phyloP scores from a whole-genome alignment of 2,797 vertebrate genomes.

The Catamblyrhynchus diadema region DNA sequence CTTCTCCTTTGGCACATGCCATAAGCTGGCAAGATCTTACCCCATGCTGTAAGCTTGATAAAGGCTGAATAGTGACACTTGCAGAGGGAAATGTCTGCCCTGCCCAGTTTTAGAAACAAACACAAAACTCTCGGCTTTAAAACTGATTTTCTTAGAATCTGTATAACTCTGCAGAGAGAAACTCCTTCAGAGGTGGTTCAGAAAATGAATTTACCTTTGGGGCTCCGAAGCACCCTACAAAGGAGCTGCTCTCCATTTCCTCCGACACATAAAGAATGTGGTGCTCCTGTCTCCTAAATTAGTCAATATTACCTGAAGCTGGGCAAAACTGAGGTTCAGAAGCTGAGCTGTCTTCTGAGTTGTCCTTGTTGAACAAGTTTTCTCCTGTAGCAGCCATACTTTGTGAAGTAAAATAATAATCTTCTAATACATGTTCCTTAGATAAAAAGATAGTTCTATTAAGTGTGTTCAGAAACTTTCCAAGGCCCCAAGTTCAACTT shows the following conservation, averaged over 20 bases:
- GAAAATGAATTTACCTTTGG: neutral
- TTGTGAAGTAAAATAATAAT: neutral
- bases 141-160: neutral
- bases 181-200: neutral
- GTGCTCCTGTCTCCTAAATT: neutral
- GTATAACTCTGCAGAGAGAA: neutral
- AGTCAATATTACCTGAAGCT: neutral
- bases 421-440: neutral
- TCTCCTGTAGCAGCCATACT: neutral
- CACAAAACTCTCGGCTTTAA: neutral
- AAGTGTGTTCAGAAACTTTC: neutral
- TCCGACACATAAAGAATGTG: neutral
- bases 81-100: neutral
- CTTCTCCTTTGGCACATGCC: neutral
- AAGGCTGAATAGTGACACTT: neutral
- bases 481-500: neutral
- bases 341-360: neutral
- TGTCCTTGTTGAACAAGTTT: neutral
- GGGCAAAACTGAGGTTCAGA: neutral
- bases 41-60: neutral
- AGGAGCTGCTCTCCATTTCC: neutral
- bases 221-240: neutral
- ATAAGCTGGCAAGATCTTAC: neutral
- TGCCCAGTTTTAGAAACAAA: neutral
- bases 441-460: neutral